Evolutionary conservation across 1,140 invertebrate genomes (phyloP).

Genomic region (Belonocnema kinseyi): DNA sequence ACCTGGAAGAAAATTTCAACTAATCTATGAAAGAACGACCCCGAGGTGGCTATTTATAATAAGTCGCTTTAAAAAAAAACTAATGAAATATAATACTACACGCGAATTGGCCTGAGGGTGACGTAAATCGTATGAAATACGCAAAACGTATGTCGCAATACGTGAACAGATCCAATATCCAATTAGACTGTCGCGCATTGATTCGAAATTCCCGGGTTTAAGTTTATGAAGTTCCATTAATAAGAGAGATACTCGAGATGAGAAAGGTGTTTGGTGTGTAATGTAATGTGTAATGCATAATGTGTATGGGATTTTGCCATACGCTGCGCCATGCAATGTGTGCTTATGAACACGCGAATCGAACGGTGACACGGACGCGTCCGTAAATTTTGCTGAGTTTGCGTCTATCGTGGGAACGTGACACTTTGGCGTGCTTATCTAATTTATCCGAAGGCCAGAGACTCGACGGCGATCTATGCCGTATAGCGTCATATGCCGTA

Average conservation of each 20-base stretch:
- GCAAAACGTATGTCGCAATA: conserved; percentile 25
- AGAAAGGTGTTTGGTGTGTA: not conserved
- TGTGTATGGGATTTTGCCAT: too few relatives aligned
- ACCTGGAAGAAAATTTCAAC: not conserved
- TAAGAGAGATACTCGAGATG: conserved; percentile 6
- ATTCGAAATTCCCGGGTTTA: conserved; percentile 16
- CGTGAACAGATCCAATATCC: conserved; percentile 17
- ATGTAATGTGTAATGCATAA: not conserved
- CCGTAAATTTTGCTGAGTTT: conserved; percentile 44
- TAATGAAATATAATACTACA: conserved; percentile 11
- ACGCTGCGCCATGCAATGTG: not conserved
- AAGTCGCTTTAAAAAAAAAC: conserved; percentile 8
- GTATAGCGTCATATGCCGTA: conserved; percentile 40
- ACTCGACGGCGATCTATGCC: conserved; percentile 42
- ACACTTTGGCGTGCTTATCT: conserved; percentile 69
- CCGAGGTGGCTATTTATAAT: not conserved
- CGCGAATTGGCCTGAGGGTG: conserved; percentile 2
- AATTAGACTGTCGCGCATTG: conserved; percentile 25
- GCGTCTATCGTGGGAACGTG: conserved; percentile 71
- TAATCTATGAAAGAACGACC: not conserved
- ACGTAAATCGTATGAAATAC: conserved; percentile 30
- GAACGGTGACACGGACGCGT: conserved; percentile 29
- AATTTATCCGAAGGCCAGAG: conserved; percentile 63
- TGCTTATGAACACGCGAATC: not conserved
- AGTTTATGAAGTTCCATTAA: conserved; percentile 31